Conservation (phyloP, 2,113 vertebrate genomes). For the Cyrtonyx montezumae region DNA sequence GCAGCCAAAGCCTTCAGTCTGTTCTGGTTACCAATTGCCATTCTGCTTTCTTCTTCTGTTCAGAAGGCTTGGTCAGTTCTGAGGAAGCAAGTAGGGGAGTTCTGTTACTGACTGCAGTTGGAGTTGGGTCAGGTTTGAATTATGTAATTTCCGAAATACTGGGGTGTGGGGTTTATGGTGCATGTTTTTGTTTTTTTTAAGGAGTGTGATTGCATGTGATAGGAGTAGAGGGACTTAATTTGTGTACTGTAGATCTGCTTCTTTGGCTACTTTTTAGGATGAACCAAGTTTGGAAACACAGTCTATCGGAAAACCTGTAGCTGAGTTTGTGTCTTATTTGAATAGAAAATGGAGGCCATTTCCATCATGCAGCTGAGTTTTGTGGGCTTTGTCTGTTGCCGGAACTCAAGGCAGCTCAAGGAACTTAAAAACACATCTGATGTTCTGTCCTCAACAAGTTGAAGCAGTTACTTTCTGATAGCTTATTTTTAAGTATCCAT, state of each 20-base stretch:
- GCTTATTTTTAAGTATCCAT: not conserved
- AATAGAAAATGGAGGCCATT: not conserved
- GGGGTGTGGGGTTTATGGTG: too few relatives aligned
- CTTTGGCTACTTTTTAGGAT: not conserved
- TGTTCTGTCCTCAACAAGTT: not conserved
- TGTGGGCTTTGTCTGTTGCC: not conserved
- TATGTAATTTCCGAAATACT: not conserved
- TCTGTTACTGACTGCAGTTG: not conserved
- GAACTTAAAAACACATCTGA: not conserved
- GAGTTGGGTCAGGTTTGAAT: not conserved
- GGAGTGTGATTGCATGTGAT: accelerated
- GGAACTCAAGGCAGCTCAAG: not conserved
- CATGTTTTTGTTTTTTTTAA: not conserved
- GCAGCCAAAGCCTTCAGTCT: not conserved
- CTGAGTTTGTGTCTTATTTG: not conserved
- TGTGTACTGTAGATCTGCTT: not conserved
- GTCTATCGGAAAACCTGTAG: not conserved
- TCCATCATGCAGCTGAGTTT: not conserved
- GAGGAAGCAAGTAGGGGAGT: not conserved
- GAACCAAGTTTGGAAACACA: too few relatives aligned
- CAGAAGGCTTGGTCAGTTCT: not conserved
- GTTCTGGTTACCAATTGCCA: not conserved
- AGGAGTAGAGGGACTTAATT: not conserved
- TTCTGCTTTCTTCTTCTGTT: not conserved
- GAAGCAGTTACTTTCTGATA: not conserved